Evolutionary conservation across 1,140 invertebrate genomes (phyloP), one percentile per base, ranked within the genome.

Genomic region (Zaprionus tsacasi): DNA sequence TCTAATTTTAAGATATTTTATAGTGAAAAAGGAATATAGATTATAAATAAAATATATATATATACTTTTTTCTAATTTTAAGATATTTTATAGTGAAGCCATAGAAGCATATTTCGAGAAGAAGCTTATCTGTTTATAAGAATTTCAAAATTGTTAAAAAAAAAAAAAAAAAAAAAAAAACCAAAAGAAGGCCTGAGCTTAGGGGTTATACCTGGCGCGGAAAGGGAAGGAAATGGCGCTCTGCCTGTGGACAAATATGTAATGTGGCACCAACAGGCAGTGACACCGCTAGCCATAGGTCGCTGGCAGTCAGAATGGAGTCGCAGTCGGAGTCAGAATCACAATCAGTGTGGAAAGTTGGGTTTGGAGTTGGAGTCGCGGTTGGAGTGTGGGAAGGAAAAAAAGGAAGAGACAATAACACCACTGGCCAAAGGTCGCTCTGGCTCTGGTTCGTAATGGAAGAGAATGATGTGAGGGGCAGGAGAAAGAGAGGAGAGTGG

Each of bases 201-300:
- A 72, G 55, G 45, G 45, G 0, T 30, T 30, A 58, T 58, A 2
- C 6, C 27, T 30, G 27, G 0, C 27, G 3, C 27, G 4, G 27
- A 30, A 30, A 30, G 27, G 27, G 27, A 30, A 30, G 27, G 11
- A 10, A 45, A 6, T 59, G 54, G 21, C 27, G 27, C 27, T 58
- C 35, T 67, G 54, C 11, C 30, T 27, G 12, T 33, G 33, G 33
- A 35, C 27, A 35, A 45, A 57, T 35, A 40, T 54, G 17, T 50
- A 67, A 56, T 13, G 13, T 54, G 45, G 33, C 66, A 52, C 13
- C 11, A 45, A 25, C 66, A 59, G 57, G 21, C 60, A 64, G 25
- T 54, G 60, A 64, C 56, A 67, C 55, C n/a, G 43, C 30, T 50
- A 10, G 45, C 45, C 45, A 50, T 25, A 50, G 45, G 45, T 50